Evolutionary conservation across 2,797 vertebrate genomes (phyloP).

Genomic region (Oophaga sylvatica): DNA sequence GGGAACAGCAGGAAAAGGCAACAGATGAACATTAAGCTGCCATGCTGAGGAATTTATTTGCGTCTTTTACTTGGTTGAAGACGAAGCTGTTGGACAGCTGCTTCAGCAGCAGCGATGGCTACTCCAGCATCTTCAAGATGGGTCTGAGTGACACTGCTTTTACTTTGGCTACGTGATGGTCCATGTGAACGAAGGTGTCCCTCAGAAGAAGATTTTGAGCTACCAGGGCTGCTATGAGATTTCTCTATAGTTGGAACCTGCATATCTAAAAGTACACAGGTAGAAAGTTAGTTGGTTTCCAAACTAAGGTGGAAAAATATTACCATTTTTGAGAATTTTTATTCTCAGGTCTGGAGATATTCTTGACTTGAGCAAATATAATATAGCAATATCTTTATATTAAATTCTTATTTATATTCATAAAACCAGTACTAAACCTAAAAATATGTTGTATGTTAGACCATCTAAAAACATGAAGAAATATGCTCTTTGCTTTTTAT

Average conservation of each 20-base stretch:
- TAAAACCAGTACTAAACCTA: background rate
- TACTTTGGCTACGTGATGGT: slow-evolving; percentile 98
- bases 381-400: background rate
- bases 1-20: slow-evolving; percentile 75
- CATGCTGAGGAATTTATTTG: slow-evolving; percentile 98
- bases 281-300: background rate
- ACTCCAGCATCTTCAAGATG: slow-evolving; percentile 97
- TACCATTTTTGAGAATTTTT: background rate
- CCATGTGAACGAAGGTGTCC: slow-evolving; percentile 96
- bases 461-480: background rate
- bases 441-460: background rate
- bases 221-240: slow-evolving; percentile 97
- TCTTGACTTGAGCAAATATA: background rate
- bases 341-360: background rate
- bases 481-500: background rate
- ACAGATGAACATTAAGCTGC: slow-evolving; percentile 90
- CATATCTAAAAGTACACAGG: slow-evolving; percentile 78
- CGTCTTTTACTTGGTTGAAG: slow-evolving; percentile 99
- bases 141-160: slow-evolving; percentile 96
- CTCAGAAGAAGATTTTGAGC: slow-evolving; percentile 98
- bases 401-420: background rate
- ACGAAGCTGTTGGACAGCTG: slow-evolving; percentile 94
- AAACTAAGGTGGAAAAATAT: too few species aligned
- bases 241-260: slow-evolving; percentile 96
- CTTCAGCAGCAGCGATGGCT: slow-evolving; percentile 96